These are phyloP conservation scores for Phoeniculus purpureus DNA, from an alignment of 2,797 vertebrate species.

Conservation along the genomic window DNA sequence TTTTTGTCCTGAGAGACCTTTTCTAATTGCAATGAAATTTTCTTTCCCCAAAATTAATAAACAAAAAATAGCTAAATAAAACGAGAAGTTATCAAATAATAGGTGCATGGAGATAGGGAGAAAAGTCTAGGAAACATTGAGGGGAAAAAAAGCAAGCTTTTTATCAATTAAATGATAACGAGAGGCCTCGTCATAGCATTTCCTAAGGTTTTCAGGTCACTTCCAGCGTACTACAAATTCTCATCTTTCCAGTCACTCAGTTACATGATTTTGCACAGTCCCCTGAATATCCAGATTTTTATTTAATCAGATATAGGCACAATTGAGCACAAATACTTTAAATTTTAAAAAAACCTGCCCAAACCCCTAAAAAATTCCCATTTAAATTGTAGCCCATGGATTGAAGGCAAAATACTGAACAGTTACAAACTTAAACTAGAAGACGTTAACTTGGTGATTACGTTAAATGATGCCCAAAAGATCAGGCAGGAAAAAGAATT, in stretches of 20 bases:
- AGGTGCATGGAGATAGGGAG: background rate
- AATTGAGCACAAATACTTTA: background rate
- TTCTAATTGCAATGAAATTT: slow-evolving; percentile 21
- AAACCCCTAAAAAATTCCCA: background rate
- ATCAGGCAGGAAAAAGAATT: background rate
- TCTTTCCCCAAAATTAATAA: background rate
- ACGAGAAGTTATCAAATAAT: background rate
- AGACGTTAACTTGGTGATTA: slow-evolving; percentile 8
- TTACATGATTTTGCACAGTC: background rate
- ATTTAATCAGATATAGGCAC: background rate
- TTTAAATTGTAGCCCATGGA: background rate
- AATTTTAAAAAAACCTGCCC: background rate
- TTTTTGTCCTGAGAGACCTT: slow-evolving; percentile 13
- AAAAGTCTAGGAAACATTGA: background rate
- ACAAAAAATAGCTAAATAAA: slow-evolving; percentile 43
- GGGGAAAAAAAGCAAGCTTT: background rate
- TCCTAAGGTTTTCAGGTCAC: background rate
- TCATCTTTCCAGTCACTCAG: background rate
- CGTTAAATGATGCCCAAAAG: background rate
- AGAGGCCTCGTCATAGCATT: background rate
- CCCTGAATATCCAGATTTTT: background rate
- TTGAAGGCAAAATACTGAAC: background rate
- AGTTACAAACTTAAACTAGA: background rate
- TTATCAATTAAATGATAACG: slow-evolving; percentile 8
- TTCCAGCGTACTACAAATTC: background rate